A percentile compares a stretch with the other conserved stretches of the same genome.
Conservation (phyloP, 2,888 invertebrate genomes). For the Panzeria rudis region DNA sequence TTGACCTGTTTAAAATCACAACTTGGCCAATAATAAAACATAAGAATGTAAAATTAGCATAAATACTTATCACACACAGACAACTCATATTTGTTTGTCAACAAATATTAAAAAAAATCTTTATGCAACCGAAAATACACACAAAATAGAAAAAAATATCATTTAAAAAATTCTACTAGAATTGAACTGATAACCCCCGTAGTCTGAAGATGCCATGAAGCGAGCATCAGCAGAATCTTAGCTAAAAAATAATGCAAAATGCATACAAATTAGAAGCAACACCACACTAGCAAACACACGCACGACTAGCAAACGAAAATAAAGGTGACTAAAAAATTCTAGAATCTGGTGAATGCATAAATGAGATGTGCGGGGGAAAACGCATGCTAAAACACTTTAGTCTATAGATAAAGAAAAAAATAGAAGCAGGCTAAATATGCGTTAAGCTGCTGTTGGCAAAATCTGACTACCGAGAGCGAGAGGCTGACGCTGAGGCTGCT, state of each 20-base stretch:
- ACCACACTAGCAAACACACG: not conserved
- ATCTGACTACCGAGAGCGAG: conserved; percentile 51
- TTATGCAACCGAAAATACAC: conserved; percentile 22
- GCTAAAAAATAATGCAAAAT: conserved; percentile 34
- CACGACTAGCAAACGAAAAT: not conserved
- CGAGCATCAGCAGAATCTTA: conserved; percentile 34
- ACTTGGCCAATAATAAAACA: not conserved
- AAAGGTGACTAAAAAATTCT: conserved; percentile 20
- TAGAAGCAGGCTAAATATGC: conserved; percentile 41
- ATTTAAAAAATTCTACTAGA: conserved; percentile 1
- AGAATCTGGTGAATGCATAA: not conserved
- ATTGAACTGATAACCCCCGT: conserved; percentile 46
- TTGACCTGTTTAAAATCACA: conserved; percentile 8
- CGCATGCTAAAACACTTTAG: not conserved
- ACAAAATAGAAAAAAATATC: not conserved
- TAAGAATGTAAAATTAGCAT: conserved; percentile 37
- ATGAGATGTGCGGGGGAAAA: not conserved
- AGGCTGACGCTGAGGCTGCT: conserved; percentile 33
- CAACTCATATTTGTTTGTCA: conserved; percentile 4
- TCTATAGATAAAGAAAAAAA: conserved; percentile 1
- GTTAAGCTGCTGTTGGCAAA: conserved; percentile 59
- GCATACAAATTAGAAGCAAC: conserved; percentile 51
- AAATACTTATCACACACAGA: conserved; percentile 13
- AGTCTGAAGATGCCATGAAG: conserved; percentile 15
- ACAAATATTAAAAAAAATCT: not conserved